Evolutionary conservation across 2,797 vertebrate species (phyloP), one percentile per base, ranked within the genome.

Genomic region (Muscicapa striata): DNA sequence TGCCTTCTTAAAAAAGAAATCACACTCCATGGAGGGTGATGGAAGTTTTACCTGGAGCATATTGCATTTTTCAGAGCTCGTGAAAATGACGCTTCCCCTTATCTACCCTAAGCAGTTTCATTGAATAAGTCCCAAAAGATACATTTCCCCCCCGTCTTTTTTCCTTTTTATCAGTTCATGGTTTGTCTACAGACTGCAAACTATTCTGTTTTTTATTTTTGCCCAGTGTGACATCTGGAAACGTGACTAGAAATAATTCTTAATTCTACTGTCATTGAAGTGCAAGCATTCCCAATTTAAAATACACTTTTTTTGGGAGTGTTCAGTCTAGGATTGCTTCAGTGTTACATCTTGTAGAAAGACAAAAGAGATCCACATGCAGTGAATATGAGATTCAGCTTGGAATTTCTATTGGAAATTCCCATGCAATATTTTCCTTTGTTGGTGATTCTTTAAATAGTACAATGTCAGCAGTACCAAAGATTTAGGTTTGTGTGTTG

Each of bases 71-170:
- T 90, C 61, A 81, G 54, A 88, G 43, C 59, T 77, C 1, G 4
- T 76, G 49, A 88, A 94, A 76, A 84, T 48, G 13, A 40, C 41
- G 7, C 45, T 91, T 93, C 15, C 27, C 46, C 21, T 83, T 68
- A 74, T 48, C 49, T 89, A 54, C 58, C 19, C 38, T 55, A 22
- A 84, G 34, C 8, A 80, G 29, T 81, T 84, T 51, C 55, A 76
- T 10, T 54, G 24, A 86, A 70, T 63, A 81, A 3, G 34, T 79
- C 84, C 41, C 69, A 34, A 81, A 89, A 64, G 30, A 55, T 8
- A 23, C 3, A 36, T 1, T 6, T 79, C 9, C 0, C 2, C 1
- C 4, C 8, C 11, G 0, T 1, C 1, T 54, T 41, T 27, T 27
- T 32, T 23, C 19, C 11, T 9, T 63, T 83, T 54, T 34, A 46